These are phyloP conservation scores for Grantiella picta DNA, from an alignment of 2,113 vertebrate genomes.

Conservation along the genomic window DNA sequence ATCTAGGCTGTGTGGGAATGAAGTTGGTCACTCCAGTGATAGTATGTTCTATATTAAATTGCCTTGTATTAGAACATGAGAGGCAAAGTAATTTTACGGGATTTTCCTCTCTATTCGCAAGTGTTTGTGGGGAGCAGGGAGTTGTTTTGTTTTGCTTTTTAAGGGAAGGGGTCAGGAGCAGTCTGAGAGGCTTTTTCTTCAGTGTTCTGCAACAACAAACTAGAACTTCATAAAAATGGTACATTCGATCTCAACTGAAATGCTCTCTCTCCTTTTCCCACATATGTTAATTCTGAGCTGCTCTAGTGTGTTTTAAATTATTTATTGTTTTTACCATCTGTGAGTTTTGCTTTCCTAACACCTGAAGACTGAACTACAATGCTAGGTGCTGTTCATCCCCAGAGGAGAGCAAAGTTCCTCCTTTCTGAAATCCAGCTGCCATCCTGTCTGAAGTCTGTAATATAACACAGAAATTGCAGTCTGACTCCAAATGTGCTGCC, in stretches of 20 bases:
- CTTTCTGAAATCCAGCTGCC: background rate
- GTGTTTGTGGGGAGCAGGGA: background rate
- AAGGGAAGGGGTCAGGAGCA: background rate
- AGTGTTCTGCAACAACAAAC: background rate
- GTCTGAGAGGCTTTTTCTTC: background rate
- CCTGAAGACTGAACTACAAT: too few relatives aligned
- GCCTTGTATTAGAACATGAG: background rate
- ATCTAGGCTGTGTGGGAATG: background rate
- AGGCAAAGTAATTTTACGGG: background rate
- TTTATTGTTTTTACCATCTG: background rate
- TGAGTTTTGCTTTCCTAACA: background rate
- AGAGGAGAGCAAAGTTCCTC: background rate
- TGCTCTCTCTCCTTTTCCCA: background rate
- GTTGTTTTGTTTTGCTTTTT: background rate
- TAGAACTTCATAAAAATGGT: background rate
- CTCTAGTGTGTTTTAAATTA: background rate
- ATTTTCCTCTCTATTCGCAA: background rate
- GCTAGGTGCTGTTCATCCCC: background rate
- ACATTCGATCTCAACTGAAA: background rate
- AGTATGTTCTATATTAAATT: background rate
- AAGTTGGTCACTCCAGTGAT: background rate
- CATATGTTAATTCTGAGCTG: background rate
- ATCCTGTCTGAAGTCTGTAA: background rate
- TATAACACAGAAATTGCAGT: background rate
- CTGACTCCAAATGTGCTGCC: background rate